Evolutionary conservation across 2,797 vertebrate species (phyloP).

Genomic region (Semotilus atromaculatus): DNA sequence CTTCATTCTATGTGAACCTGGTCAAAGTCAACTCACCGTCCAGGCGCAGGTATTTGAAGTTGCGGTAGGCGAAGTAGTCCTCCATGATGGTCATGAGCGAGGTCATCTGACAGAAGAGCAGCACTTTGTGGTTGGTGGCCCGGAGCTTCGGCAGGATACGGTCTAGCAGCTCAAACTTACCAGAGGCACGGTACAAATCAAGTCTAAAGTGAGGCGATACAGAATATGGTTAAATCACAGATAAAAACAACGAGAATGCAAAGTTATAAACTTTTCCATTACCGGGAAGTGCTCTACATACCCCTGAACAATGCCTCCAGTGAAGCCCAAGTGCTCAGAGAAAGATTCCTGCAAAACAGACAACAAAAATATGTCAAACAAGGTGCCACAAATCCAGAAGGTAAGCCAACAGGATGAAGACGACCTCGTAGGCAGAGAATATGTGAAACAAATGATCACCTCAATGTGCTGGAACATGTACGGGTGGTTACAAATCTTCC

Average conservation of each 20-base stretch:
- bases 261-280: too few relatives aligned
- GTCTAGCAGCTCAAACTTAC: constrained; percentile 97
- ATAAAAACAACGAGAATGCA: background rate
- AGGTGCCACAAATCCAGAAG: background rate
- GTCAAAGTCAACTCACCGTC: constrained; percentile 82
- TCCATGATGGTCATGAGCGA: constrained; percentile 99
- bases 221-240: background rate
- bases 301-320: constrained; percentile 92
- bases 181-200: constrained; percentile 93
- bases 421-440: background rate
- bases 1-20: background rate
- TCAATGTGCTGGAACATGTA: constrained; percentile 99
- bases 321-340: constrained; percentile 94
- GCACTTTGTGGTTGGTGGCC: constrained; percentile 94
- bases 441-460: constrained; percentile 62
- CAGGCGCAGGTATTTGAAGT: constrained; percentile 95
- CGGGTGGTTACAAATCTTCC: constrained; percentile 98
- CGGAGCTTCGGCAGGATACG: constrained; percentile 94
- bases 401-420: background rate
- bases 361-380: background rate
- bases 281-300: constrained; percentile 63
- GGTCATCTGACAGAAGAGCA: constrained; percentile 99
- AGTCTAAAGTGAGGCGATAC: constrained; percentile 70
- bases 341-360: constrained; percentile 88
- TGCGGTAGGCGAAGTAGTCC: constrained; percentile 94